Base-by-base conservation (phyloP, 2,888 invertebrate genomes). In the Agriopis marginaria region DNA sequence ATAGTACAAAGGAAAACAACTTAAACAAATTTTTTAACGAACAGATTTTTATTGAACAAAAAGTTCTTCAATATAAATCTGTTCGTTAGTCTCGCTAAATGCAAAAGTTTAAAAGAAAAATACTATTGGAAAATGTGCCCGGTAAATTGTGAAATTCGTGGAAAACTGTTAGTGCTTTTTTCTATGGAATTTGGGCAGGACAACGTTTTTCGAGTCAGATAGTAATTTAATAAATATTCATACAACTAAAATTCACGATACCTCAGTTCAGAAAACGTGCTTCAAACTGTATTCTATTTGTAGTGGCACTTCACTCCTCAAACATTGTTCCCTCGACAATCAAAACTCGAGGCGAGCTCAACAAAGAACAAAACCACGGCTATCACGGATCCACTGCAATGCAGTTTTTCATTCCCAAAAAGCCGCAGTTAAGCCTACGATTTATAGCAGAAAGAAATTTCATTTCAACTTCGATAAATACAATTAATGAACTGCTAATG, bases 401-500 rank as follows among this genome's bases (percentile, higher is more conserved):
- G 65, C 61, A 65, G 69, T 62, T 69, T 50, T 65, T 54, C 58
- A 68, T 49, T 47, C 49, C 45, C 40, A 55, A 47, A 64, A 60
- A n/a, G n/a, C 68, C 54, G 63, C 68, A 68, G 49, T 64, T 50
- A 61, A 63, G 14, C 67, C 67, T 39, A 68, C 69, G 32, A 69
- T 65, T 69, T 65, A 69, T 69, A 51, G 32, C 51, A 12, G n/a
- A 67, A 67, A 59, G 47, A 40, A 68, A 59, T 49, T 61, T 32
- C 11, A 63, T 63, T 67, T 58, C 59, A 5, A n/a, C 23, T 54
- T 12, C 61, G 45, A 45, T 69, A 69, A 32, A 64, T 45, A 51
- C 42, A 56, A 69, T 64, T 64, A 69, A 61, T 69, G 14, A 62
- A 56, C 51, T 44, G 56, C 61, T 69, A 69, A 69, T 69, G 69